Evolutionary conservation across 2,113 vertebrate species (phyloP).

Genomic region (Puntigrus tetrazona): DNA sequence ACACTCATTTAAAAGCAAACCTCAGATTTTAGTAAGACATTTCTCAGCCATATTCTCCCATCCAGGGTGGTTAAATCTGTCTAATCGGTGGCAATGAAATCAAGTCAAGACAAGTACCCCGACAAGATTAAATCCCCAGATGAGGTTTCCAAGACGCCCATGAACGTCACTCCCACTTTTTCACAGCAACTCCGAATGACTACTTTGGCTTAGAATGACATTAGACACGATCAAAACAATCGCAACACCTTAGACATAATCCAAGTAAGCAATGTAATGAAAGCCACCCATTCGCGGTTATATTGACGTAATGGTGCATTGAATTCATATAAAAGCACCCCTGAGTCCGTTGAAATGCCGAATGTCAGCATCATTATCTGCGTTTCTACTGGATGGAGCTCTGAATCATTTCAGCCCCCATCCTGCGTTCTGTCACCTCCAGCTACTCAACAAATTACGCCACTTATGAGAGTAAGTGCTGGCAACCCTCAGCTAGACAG

Average conservation of each 20-base stretch:
- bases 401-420: constrained; percentile 18
- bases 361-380: constrained; percentile 36
- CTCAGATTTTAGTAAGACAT: background rate
- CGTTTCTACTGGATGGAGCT: background rate
- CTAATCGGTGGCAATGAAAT: background rate
- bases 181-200: background rate
- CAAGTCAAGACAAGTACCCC: background rate
- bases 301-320: background rate
- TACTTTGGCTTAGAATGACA: background rate
- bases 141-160: background rate
- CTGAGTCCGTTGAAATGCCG: background rate
- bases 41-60: background rate
- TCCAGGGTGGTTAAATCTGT: background rate
- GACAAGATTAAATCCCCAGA: constrained; percentile 11
- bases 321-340: constrained; percentile 14
- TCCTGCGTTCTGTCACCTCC: background rate
- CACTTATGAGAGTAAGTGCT: constrained; percentile 29
- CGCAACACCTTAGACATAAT: background rate
- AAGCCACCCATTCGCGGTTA: background rate
- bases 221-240: constrained; percentile 11
- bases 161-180: background rate
- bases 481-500: constrained; percentile 25
- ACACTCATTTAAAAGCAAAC: background rate
- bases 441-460: constrained; percentile 23
- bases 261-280: background rate